Percentiles rank a stretch among this genome's conserved stretches.
Conservation (phyloP, 2,113 vertebrate genomes). For the Hippopotamus amphibius region DNA sequence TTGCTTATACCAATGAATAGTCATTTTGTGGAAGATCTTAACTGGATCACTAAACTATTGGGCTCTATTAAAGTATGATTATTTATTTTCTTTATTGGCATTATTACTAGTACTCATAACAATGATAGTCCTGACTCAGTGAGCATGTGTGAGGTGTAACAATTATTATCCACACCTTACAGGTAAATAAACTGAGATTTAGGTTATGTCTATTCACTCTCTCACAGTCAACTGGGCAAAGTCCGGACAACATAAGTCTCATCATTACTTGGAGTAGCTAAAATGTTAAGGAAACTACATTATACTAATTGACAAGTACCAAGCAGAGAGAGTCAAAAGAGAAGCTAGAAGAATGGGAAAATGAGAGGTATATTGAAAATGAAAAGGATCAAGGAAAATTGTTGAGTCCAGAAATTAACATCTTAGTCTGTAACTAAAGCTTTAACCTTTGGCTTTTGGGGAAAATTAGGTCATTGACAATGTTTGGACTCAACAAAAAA, state of each 20-base stretch:
- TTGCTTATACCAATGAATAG: background rate
- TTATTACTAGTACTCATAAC: background rate
- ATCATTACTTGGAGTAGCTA: background rate
- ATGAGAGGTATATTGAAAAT: background rate
- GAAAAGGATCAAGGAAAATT: background rate
- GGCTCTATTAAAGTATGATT: background rate
- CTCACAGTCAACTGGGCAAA: background rate
- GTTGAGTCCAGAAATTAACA: background rate
- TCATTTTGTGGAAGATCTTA: background rate
- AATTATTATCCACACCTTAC: rapidly evolving
- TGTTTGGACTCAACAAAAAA: background rate
- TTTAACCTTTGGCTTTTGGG: background rate
- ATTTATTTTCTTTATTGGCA: background rate
- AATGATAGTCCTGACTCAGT: background rate
- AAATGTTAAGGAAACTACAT: background rate
- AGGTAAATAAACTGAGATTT: background rate
- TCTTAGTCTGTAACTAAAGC: background rate
- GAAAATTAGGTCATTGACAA: background rate
- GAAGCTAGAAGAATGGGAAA: background rate
- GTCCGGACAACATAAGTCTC: background rate
- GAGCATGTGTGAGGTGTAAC: background rate
- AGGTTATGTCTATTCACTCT: background rate
- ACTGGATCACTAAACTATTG: background rate
- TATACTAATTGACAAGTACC: background rate
- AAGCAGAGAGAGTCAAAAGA: background rate